Evolutionary conservation across 2,888 invertebrate genomes (phyloP).

Genomic region (Carabus problematicus): DNA sequence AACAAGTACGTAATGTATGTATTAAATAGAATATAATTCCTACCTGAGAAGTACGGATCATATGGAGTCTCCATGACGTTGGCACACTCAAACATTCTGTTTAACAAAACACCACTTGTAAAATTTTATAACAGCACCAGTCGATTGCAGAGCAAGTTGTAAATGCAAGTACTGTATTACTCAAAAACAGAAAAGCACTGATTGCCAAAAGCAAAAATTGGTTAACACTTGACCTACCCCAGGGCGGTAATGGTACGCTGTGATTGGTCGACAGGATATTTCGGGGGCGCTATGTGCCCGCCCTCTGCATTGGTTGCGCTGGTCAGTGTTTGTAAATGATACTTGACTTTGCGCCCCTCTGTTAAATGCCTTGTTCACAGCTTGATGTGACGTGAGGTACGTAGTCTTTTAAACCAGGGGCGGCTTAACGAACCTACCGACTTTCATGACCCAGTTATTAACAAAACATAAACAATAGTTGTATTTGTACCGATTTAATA

Average conservation of each 20-base stretch:
- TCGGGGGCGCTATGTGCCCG: neutral
- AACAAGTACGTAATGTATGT: neutral
- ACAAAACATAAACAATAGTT: neutral
- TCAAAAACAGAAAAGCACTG: constrained; percentile 25
- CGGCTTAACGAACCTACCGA: neutral
- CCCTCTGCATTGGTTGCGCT: constrained; percentile 23
- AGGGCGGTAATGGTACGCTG: constrained; percentile 6
- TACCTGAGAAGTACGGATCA: constrained; percentile 28
- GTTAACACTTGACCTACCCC: constrained; percentile 25
- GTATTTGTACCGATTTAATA: neutral
- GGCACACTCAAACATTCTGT: neutral
- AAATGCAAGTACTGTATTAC: neutral
- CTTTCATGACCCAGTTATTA: neutral
- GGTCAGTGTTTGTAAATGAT: constrained; percentile 24
- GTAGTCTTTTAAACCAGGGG: neutral
- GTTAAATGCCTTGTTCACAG: constrained; percentile 21
- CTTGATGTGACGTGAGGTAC: constrained; percentile 22
- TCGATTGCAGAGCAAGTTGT: neutral
- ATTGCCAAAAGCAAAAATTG: constrained; percentile 18
- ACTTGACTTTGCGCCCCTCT: constrained; percentile 12
- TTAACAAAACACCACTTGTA: constrained; percentile 14
- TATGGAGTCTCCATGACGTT: constrained; percentile 25
- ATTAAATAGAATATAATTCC: constrained; percentile 13
- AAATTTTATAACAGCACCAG: neutral
- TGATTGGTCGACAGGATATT: constrained; percentile 18